Evolutionary conservation across 2,888 invertebrate genomes (phyloP).

Genomic region (Strigamia transsilvanica): DNA sequence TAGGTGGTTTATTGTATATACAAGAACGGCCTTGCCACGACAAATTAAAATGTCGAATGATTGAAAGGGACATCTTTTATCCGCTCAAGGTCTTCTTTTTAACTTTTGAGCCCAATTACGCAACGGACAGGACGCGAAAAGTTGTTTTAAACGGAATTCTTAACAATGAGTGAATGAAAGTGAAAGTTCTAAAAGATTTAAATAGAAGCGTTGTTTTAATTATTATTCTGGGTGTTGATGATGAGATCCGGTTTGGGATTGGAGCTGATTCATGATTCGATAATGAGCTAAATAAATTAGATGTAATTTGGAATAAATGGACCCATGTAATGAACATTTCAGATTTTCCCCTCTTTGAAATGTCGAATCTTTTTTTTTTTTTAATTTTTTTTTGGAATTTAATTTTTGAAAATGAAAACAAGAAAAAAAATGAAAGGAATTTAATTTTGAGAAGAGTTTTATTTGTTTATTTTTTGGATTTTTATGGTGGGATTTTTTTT

Average conservation of each 20-base stretch:
- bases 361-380: too few species aligned
- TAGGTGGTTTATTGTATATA: neutral
- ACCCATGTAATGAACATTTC: neutral
- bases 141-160: neutral
- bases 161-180: neutral
- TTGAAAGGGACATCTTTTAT: neutral
- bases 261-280: slow-evolving; percentile 10
- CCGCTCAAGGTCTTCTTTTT: slow-evolving; percentile 22
- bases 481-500: neutral
- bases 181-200: slow-evolving; percentile 1
- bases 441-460: too few species aligned
- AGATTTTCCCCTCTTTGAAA: too few species aligned
- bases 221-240: slow-evolving; percentile 2
- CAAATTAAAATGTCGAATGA: neutral
- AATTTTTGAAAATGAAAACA: too few species aligned
- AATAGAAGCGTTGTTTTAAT: slow-evolving; percentile 28
- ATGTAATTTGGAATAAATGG: slow-evolving; percentile 13
- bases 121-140: neutral
- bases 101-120: neutral
- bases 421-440: too few species aligned
- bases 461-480: too few species aligned
- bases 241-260: slow-evolving; percentile 29
- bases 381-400: too few species aligned
- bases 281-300: slow-evolving; percentile 34
- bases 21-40: slow-evolving; percentile 17